Evolutionary conservation across 2,797 vertebrate genomes (phyloP).

Genomic region (Meda fulgida): DNA sequence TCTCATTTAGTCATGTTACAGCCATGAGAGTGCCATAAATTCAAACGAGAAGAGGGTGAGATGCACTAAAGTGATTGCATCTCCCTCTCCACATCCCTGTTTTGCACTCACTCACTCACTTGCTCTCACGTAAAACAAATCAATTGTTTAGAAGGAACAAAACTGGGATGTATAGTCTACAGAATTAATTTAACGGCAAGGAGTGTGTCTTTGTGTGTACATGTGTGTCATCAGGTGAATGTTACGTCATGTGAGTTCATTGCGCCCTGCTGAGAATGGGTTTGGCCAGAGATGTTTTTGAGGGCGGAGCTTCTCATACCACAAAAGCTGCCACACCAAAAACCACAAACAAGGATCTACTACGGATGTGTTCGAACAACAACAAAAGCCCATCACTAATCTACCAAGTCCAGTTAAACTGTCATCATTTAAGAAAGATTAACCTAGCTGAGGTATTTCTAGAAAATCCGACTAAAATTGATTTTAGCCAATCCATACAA

Average conservation of each 20-base stretch:
- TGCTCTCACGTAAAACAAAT: slow-evolving; percentile 18
- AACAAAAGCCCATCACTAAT: slow-evolving; percentile 13
- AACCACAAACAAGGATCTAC: slow-evolving; percentile 56
- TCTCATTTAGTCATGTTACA: slow-evolving; percentile 65
- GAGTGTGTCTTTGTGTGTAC: background rate
- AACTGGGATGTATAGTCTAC: background rate
- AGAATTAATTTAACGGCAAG: slow-evolving; percentile 5
- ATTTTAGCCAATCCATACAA: background rate
- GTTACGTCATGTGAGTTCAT: slow-evolving; percentile 10
- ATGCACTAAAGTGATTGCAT: slow-evolving; percentile 56
- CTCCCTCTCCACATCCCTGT: background rate
- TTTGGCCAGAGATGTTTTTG: slow-evolving; percentile 36
- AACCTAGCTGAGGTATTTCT: background rate
- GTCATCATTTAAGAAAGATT: slow-evolving; percentile 6
- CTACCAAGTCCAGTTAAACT: slow-evolving; percentile 11
- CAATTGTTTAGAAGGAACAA: background rate
- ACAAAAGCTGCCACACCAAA: slow-evolving; percentile 47
- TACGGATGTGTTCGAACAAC: slow-evolving; percentile 44
- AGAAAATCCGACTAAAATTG: slow-evolving; percentile 1
- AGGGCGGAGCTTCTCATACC: slow-evolving; percentile 39
- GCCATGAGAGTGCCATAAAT: slow-evolving; percentile 71
- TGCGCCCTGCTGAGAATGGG: slow-evolving; percentile 26
- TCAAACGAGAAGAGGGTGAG: slow-evolving; percentile 61
- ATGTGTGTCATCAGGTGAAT: background rate
- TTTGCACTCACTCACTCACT: slow-evolving; percentile 24